phyloP scores from a whole-genome alignment of 2,797 vertebrate species.

The Pogoniulus pusillus region DNA sequence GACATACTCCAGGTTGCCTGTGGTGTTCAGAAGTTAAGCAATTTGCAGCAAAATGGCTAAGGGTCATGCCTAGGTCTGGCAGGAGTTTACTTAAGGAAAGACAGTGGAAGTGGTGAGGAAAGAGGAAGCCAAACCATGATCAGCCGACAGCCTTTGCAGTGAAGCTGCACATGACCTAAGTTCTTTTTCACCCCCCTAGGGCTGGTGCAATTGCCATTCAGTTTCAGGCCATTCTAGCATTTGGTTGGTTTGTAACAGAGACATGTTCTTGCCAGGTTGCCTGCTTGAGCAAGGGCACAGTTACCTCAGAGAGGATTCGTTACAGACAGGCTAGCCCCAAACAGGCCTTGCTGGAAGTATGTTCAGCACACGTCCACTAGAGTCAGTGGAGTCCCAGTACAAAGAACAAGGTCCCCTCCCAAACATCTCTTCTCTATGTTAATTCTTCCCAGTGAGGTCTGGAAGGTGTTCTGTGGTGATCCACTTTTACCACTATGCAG shows the following conservation, averaged over 20 bases:
- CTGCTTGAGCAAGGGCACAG: background rate
- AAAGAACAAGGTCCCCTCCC: background rate
- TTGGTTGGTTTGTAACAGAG: background rate
- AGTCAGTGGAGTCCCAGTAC: background rate
- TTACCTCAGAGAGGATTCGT: background rate
- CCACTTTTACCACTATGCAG: background rate
- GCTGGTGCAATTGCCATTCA: background rate
- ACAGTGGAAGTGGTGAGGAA: background rate
- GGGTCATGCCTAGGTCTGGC: background rate
- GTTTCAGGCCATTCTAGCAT: background rate
- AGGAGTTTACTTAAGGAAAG: background rate
- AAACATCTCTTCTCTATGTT: background rate
- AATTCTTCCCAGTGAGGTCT: background rate
- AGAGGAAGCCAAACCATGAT: background rate
- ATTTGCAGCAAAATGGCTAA: background rate
- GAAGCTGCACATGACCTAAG: background rate
- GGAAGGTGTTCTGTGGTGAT: background rate
- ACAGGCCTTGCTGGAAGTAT: fast-evolving
- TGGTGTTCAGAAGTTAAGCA: background rate
- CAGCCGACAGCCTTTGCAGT: background rate
- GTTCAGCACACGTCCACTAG: background rate
- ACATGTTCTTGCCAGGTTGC: background rate
- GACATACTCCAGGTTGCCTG: background rate
- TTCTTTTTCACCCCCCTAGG: background rate
- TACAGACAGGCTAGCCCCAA: background rate